Evolutionary conservation across 2,888 invertebrate genomes (phyloP).

Genomic region (Hofmannophila pseudospretella): DNA sequence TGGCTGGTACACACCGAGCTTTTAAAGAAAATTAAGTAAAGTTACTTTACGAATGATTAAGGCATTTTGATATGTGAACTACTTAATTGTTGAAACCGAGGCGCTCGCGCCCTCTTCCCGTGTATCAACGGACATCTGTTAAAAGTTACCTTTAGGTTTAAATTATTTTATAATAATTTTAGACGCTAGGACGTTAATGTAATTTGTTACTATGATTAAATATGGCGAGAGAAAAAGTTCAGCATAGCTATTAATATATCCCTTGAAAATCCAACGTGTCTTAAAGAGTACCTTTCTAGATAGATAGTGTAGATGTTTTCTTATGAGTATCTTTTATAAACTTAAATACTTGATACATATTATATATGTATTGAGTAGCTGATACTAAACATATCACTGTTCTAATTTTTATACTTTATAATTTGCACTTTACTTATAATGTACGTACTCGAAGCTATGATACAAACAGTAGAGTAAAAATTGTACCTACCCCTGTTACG

Average conservation of each 20-base stretch:
- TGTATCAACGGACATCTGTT: conserved; percentile 27
- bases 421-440: conserved; percentile 24
- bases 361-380: conserved; percentile 40
- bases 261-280: conserved; percentile 60
- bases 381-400: conserved; percentile 41
- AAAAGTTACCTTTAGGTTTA: conserved; percentile 75
- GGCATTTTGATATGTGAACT: conserved; percentile 60
- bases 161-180: conserved; percentile 64
- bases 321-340: conserved; percentile 24
- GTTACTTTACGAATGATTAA: conserved; percentile 38
- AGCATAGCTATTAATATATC: conserved; percentile 49
- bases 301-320: conserved; percentile 45
- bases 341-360: conserved; percentile 36
- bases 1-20: conserved; percentile 63
- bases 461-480: not conserved
- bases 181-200: conserved; percentile 63
- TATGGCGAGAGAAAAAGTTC: conserved; percentile 69
- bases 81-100: conserved; percentile 31
- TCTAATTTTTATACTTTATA: conserved; percentile 19
- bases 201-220: conserved; percentile 60
- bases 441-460: conserved; percentile 17
- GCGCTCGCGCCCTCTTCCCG: conserved; percentile 4
- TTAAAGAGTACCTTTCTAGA: conserved; percentile 70
- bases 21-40: conserved; percentile 58
- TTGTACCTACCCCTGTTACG: not conserved